Evolutionary conservation across 2,888 invertebrate species (phyloP).

Genomic region (Pachydiplax longipennis): DNA sequence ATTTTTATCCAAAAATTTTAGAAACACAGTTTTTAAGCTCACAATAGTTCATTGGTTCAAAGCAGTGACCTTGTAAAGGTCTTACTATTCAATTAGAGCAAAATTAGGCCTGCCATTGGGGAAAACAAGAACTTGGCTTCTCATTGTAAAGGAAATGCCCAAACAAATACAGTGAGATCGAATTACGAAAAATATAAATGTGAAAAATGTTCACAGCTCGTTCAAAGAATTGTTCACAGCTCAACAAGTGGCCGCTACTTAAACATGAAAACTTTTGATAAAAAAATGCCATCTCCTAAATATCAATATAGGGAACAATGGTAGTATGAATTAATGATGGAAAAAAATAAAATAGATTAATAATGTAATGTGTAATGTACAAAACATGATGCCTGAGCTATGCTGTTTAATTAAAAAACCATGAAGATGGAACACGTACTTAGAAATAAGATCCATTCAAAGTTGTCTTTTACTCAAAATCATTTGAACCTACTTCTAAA

Average conservation of each 20-base stretch:
- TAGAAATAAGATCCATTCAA: conserved; percentile 1
- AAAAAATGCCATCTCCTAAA: background rate
- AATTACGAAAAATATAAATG: conserved; percentile 16
- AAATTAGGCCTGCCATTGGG: conserved; percentile 16
- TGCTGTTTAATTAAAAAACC: background rate
- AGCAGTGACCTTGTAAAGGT: conserved; percentile 24
- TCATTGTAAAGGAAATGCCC: background rate
- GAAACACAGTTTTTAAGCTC: conserved; percentile 27
- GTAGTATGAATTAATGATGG: background rate
- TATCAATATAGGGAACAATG: background rate
- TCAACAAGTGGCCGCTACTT: background rate
- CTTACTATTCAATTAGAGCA: background rate
- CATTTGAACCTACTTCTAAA: background rate
- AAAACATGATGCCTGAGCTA: background rate
- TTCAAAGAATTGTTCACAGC: conserved; percentile 1
- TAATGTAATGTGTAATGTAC: background rate
- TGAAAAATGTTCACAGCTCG: conserved; percentile 11
- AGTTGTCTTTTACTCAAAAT: background rate
- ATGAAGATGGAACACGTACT: background rate
- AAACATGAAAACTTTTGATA: background rate
- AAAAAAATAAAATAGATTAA: background rate
- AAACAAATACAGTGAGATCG: conserved; percentile 17
- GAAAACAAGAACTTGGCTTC: background rate
- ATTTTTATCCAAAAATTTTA: background rate
- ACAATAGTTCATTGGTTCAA: conserved; percentile 21